Conservation (phyloP, 2,797 vertebrate genomes). For the Tenualosa ilisha region DNA sequence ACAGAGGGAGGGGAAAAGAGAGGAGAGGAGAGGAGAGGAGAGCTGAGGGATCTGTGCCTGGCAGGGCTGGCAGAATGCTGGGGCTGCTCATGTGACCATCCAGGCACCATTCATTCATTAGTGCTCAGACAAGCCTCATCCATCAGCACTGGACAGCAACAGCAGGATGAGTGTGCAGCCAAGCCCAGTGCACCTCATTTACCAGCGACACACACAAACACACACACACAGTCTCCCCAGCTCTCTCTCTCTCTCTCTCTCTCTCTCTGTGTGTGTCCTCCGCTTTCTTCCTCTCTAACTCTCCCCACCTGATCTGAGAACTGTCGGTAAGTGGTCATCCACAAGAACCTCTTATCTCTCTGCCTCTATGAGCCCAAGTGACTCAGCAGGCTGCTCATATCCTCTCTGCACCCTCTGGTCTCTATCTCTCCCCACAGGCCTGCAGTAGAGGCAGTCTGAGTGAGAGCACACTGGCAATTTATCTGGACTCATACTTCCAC, state of each 20-base stretch:
- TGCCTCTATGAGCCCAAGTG: too few species aligned
- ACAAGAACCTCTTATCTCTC: neutral
- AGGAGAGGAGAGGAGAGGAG: neutral
- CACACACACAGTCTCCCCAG: neutral
- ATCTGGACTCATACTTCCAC: too few species aligned
- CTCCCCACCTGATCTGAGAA: neutral
- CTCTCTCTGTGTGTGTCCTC: neutral
- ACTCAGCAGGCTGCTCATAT: neutral
- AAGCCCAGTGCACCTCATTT: slow-evolving; percentile 3
- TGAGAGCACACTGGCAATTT: too few species aligned
- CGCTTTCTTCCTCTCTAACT: neutral
- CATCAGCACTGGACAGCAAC: slow-evolving; percentile 30
- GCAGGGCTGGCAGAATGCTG: neutral
- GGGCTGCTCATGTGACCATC: slow-evolving; percentile 31
- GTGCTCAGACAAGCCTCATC: slow-evolving; percentile 37
- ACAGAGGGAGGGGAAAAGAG: neutral
- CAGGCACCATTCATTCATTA: slow-evolving; percentile 42
- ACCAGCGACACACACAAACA: neutral
- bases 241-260: neutral
- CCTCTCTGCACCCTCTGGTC: neutral
- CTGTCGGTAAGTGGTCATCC: neutral
- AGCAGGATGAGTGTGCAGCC: neutral
- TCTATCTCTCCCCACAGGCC: neutral
- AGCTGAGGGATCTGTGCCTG: neutral
- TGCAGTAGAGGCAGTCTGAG: too few species aligned